These are phyloP conservation scores for Halictus ligatus DNA, from an alignment of 2,888 invertebrate genomes.

Conservation along the genomic window DNA sequence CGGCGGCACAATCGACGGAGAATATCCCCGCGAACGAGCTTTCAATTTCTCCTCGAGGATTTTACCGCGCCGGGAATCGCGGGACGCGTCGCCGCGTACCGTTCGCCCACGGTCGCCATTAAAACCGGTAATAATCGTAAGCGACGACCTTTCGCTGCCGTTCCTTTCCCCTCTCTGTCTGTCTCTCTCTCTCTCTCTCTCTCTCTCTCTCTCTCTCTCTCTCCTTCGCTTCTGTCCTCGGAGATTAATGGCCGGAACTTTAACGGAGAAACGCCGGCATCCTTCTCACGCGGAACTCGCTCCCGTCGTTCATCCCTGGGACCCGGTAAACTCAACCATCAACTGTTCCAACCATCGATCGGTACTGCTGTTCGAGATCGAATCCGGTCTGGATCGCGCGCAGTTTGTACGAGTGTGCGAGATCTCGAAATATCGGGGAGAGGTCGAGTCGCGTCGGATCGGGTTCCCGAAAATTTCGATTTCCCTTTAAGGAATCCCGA, in stretches of 20 bases:
- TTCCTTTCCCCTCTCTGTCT: not conserved
- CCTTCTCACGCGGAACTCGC: slow-evolving; percentile 33
- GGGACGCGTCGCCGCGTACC: slow-evolving; percentile 17
- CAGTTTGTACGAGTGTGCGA: too few relatives aligned
- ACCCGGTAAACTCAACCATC: too few relatives aligned
- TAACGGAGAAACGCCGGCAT: slow-evolving; percentile 35
- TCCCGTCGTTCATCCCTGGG: slow-evolving; percentile 27
- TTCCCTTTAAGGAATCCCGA: too few relatives aligned
- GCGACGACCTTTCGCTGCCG: slow-evolving; percentile 49
- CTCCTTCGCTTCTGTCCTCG: slow-evolving; percentile 27
- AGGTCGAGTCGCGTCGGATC: too few relatives aligned
- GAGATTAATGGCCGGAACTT: slow-evolving; percentile 61
- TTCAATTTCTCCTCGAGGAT: slow-evolving; percentile 5
- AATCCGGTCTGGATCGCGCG: too few relatives aligned
- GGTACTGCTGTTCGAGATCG: too few relatives aligned
- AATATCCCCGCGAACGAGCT: not conserved
- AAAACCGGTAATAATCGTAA: slow-evolving; percentile 63
- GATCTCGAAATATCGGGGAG: too few relatives aligned
- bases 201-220: too few relatives aligned
- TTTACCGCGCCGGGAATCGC: not conserved
- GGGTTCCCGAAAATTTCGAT: too few relatives aligned
- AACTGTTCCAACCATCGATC: too few relatives aligned
- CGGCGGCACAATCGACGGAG: not conserved
- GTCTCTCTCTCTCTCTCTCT: too few relatives aligned
- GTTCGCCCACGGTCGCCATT: slow-evolving; percentile 51